Evolutionary conservation across 2,113 vertebrate species (phyloP).

Genomic region (Salminus brasiliensis): DNA sequence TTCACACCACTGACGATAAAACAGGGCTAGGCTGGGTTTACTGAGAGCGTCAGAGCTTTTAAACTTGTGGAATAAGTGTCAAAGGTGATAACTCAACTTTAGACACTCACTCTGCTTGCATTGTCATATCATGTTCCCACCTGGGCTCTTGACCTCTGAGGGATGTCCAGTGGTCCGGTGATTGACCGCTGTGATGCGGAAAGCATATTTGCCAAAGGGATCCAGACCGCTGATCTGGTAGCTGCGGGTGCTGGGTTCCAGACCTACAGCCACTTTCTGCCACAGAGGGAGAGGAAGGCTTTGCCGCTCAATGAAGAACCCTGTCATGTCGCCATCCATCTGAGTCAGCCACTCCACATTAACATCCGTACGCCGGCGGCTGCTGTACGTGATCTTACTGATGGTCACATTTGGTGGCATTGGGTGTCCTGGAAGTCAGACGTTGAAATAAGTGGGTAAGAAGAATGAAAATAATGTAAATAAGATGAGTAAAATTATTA

Average conservation of each 20-base stretch:
- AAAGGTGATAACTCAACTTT: too few species aligned
- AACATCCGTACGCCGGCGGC: constrained; percentile 79
- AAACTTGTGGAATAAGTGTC: background rate
- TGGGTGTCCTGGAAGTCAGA: constrained; percentile 77
- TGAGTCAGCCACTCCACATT: constrained; percentile 81
- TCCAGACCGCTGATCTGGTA: constrained; percentile 79
- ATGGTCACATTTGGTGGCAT: constrained; percentile 87
- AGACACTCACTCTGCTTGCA: too few species aligned
- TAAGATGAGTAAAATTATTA: too few species aligned
- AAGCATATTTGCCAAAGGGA: constrained; percentile 78
- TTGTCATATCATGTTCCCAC: constrained; percentile 67
- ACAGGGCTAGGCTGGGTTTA: background rate
- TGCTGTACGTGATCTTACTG: constrained; percentile 77
- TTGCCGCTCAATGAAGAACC: constrained; percentile 83
- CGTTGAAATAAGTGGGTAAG: background rate
- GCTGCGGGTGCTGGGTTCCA: constrained; percentile 77
- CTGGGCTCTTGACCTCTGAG: constrained; percentile 87
- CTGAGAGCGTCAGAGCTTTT: background rate
- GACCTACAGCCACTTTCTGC: constrained; percentile 75
- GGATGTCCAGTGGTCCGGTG: constrained; percentile 84
- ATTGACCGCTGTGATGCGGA: constrained; percentile 85
- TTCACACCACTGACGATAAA: background rate
- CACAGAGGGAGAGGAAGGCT: constrained; percentile 69
- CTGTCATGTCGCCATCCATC: constrained; percentile 74
- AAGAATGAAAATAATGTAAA: background rate